Base-by-base conservation (phyloP, 2,888 invertebrate species). In the Bugulina stolonifera region DNA sequence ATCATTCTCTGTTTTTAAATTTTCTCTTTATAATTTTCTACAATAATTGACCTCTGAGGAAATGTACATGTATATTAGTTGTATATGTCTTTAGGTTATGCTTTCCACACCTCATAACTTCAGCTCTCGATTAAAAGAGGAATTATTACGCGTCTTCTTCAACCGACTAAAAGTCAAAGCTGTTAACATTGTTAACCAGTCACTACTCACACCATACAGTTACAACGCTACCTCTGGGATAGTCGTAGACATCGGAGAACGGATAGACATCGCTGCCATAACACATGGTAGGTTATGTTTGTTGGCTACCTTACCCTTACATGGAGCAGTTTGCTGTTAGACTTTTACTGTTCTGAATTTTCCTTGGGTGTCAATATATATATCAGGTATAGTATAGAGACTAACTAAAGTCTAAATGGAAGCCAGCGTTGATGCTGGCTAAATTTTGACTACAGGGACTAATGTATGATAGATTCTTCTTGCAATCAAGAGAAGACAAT, bases 151-250 rank as follows among this genome's bases (percentile, higher is more conserved):
- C 75, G 77, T 84, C 5, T 77, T 87, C 35, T 81, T 87, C 73
- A 82, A 85, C 29, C 79, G 83, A 71, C 84, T 85, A 76, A 79
- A 77, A 78, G 85, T 85, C 43, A 77, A 78, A 71, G 84, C 84
- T 0, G 85, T 86, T 22, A 86, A 86, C 77, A 84, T 88, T 76
- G 86, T 86, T 52, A 85, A 87, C 74, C 88, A 89, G 79, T 85
- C 87, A 10, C 83, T 87, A 18, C 81, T 88, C 64, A 84, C 88
- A 27, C 85, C 89, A 34, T 88, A 88, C 81, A 86, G 88, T 1
- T 88, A 89, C 80, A 87, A 86, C 73, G 85, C 87, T 32, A 87
- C 86, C 1, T 87, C 88, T 10, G 89, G 88, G 27, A 86, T 89
- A 69, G 86, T 89, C 35, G 87, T 88, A 23, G 88, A 89, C 78